These are phyloP conservation scores for Brachyalestes nurse DNA, from an alignment of 2,797 vertebrate genomes.

Conservation along the genomic window DNA sequence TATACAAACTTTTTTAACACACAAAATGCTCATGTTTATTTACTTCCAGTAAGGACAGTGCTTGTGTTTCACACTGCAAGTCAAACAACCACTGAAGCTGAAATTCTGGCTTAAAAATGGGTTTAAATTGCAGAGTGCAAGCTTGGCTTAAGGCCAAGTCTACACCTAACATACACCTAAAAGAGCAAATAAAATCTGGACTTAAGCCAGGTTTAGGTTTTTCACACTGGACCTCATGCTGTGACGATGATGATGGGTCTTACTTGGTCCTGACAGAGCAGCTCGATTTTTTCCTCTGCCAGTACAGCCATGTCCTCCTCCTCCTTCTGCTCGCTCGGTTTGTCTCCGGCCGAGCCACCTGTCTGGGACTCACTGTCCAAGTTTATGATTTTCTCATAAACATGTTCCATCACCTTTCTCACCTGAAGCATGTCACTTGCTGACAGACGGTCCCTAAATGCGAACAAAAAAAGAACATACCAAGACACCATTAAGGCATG, in stretches of 20 bases:
- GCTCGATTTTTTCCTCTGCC: conserved; percentile 88
- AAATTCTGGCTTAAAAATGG: too few relatives aligned
- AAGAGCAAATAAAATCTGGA: not conserved
- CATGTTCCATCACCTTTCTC: conserved; percentile 88
- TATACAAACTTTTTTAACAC: too few relatives aligned
- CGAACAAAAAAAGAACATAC: not conserved
- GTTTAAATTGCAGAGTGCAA: too few relatives aligned
- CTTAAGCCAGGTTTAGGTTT: not conserved
- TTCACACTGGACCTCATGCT: not conserved
- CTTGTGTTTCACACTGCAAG: too few relatives aligned
- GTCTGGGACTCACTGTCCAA: conserved; percentile 87
- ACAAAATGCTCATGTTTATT: too few relatives aligned
- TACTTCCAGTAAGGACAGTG: too few relatives aligned
- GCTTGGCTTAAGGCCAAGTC: not conserved
- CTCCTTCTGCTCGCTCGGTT: conserved; percentile 86
- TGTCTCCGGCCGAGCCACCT: conserved; percentile 85
- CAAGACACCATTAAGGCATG: not conserved
- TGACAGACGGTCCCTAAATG: conserved; percentile 81
- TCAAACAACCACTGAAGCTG: too few relatives aligned
- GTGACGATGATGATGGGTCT: not conserved
- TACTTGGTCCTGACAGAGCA: conserved; percentile 88
- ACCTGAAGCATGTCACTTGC: conserved; percentile 91
- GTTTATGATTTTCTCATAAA: conserved; percentile 90
- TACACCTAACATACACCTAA: not conserved
- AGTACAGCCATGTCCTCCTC: conserved; percentile 86